A percentile compares a stretch with the other conserved stretches of the same genome.
Evolutionary conservation across 1,140 invertebrate genomes (phyloP).

Genomic region (Drosophila kikkawai): DNA sequence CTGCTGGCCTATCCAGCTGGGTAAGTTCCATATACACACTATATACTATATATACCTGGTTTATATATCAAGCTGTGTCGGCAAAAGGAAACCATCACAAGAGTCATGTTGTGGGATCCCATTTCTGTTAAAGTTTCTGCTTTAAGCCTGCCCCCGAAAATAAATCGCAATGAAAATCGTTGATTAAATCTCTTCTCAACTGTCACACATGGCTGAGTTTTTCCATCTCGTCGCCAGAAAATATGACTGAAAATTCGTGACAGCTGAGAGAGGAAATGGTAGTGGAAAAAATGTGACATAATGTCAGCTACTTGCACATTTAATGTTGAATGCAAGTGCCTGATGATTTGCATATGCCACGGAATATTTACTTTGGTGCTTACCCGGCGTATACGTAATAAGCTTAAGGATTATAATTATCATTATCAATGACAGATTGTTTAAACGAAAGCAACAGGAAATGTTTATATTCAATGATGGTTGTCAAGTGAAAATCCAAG

Average conservation of each 20-base stretch:
- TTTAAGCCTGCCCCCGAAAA: conserved; percentile 9
- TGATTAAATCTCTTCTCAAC: conserved; percentile 45
- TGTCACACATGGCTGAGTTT: conserved; percentile 39
- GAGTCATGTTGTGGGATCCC: neutral
- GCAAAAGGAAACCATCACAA: conserved; percentile 18
- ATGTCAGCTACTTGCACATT: conserved; percentile 48
- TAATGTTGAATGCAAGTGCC: conserved; percentile 35
- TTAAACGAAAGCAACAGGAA: conserved; percentile 19
- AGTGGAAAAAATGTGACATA: conserved; percentile 27
- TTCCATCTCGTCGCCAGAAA: conserved; percentile 19
- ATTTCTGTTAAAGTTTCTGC: conserved; percentile 28
- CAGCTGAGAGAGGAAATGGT: conserved; percentile 5
- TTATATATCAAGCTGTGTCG: conserved; percentile 16
- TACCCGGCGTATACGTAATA: conserved; percentile 51
- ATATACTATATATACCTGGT: conserved; percentile 6
- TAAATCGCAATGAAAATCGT: conserved; percentile 37
- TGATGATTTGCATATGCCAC: conserved; percentile 51
- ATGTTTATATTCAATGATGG: neutral
- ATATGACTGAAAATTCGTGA: conserved; percentile 18
- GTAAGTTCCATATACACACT: conserved; percentile 87
- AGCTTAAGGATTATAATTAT: conserved; percentile 16
- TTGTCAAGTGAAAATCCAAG: conserved; percentile 2
- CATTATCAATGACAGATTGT: conserved; percentile 31
- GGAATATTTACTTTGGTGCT: conserved; percentile 28
- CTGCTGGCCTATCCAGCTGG: conserved; percentile 97